Percentiles rank a stretch among this genome's conserved stretches.
Evolutionary conservation across 2,113 vertebrate genomes (phyloP).

Genomic region (Pleuronectes platessa): DNA sequence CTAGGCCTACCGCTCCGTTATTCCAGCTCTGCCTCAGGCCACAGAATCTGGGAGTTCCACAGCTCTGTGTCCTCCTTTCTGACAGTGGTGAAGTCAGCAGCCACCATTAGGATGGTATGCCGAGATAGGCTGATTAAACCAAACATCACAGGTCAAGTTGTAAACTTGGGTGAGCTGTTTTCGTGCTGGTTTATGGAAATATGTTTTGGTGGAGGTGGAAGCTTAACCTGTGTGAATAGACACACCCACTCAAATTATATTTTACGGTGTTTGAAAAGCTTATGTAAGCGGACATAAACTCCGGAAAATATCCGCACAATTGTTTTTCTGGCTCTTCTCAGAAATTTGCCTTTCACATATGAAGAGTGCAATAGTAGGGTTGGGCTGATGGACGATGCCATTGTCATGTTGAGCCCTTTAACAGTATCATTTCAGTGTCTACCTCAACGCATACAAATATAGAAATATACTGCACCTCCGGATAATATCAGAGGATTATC

Average conservation of each 20-base stretch:
- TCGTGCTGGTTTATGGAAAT: neutral
- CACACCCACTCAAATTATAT: neutral
- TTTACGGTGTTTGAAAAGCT: no score
- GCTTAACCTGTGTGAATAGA: neutral
- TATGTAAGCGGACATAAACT: no score
- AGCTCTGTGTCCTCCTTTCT: conserved; percentile 13
- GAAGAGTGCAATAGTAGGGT: no score
- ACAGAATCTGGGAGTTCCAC: conserved; percentile 13
- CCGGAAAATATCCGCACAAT: no score
- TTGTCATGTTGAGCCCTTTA: no score
- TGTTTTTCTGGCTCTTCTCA: no score
- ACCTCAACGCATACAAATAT: no score
- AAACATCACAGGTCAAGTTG: conserved; percentile 10
- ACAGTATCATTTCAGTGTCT: no score
- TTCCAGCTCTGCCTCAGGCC: conserved; percentile 31
- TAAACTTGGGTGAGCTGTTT: neutral
- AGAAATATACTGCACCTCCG: no score
- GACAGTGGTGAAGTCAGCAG: conserved; percentile 6
- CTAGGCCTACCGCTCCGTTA: conserved; percentile 29
- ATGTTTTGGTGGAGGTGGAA: neutral
- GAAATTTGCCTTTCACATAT: no score
- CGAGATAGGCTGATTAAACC: neutral
- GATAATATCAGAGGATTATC: no score
- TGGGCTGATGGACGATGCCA: no score
- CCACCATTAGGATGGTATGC: neutral